Base-by-base conservation (phyloP, 2,113 vertebrate genomes). In the Ptilonorhynchus violaceus region DNA sequence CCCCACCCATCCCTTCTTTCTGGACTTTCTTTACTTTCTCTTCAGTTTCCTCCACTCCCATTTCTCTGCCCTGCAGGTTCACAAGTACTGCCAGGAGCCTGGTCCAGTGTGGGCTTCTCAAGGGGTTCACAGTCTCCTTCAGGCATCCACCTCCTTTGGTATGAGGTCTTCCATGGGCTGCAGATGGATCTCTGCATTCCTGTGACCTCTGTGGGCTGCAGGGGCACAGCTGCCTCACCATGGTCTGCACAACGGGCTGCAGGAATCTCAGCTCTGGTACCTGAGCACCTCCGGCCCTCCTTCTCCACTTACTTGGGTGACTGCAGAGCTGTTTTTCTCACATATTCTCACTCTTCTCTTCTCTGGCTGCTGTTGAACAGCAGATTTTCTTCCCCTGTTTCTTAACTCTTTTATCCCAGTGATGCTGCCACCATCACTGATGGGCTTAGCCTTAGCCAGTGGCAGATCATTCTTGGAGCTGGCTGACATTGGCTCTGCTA, bases 381-480 rank as follows among this genome's bases (percentile, higher is more conserved):
- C 5, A 41, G 25, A 4, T 33, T 44, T 46, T 28, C 35, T 28
- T 24, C 3, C 11, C 5, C 15, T 22, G 7, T 9, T 42, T 42
- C 15, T 30, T 28, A 53, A 25, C 11, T 39, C 22, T 10, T 4
- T 33, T 59, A 11, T 25, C 35, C 9, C 20, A 50, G 46, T 67
- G 41, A 5, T 7, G 15, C 11, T 59, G 21, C 15, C 23, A 28
- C 33, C 21, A 12, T 15, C 2, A 1, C 37, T 55, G 31, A 18
- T 13, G 25, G 33, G 22, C 58, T 66, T 9, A 27, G n/a, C 22
- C 18, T 47, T 59, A 39, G 15, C 5, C 15, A 53, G 13, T 1
- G 7, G 13, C 6, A 1, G 21, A 12, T 19, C 7, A 0, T 0
- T 15, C 23, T 25, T 25, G 46, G 20, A 60, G 27, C 9, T 0